Evolutionary conservation across 2,797 vertebrate species (phyloP), one percentile per base, ranked within the genome.

Genomic region (Mormyrops attenuatus): DNA sequence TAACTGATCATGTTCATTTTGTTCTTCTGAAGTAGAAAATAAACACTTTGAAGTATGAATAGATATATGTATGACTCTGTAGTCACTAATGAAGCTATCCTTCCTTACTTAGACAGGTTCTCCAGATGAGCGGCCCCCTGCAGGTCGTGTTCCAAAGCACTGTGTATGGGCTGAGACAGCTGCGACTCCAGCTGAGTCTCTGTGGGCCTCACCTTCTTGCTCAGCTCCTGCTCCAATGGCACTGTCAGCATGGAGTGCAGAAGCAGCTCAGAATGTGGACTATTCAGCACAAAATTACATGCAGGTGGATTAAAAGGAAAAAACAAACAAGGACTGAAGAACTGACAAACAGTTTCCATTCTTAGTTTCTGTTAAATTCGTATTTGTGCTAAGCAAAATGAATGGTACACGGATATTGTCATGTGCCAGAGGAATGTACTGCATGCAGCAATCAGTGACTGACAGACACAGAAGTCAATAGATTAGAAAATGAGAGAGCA

Each of bases 61-160:
- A 26, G 9, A 66, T 69, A 66, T 26, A 66, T 4, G 20, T 66
- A 66, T 66, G 60, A 34, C 63, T 11, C 22, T 69, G 3, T 69
- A 66, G 22, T 69, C 63, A 84, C 22, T n/a, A 84, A 84, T 47
- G 11, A 84, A 47, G 41, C 82, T 34, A 38, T 22, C 22, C 22
- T 49, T 87, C 2, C 41, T 8, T 92, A 96, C 96, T 95, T 95
- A 89, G 91, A 93, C 53, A 93, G 34, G 69, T 93, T 93, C 57
- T 94, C 94, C 6, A 92, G 93, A 47, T 94, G 92, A 22, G 93
- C 44, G 4, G 90, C 88, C 13, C 91, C 92, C 55, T 91, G 93
- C 63, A 92, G 88, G 57, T 94, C 93, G 88, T 94, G 95, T 90
- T 95, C 88, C 88, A 93, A 93, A 66, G 94, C 90, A 0, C 92